phyloP scores from a whole-genome alignment of 1,140 invertebrate species.

The Choristoneura fumiferana region DNA sequence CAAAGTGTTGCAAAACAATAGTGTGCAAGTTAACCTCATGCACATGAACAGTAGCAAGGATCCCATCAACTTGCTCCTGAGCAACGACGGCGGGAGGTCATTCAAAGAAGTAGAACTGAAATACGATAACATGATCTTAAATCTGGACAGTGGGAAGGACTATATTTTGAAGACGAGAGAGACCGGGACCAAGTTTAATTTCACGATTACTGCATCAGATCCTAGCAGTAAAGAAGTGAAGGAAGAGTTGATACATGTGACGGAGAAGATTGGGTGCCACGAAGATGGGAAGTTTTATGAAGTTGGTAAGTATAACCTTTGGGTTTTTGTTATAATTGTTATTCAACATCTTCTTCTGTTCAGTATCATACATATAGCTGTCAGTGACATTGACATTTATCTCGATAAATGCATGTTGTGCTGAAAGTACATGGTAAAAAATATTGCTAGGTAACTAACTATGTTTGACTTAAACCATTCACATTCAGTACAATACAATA shows the following conservation, averaged over 20 bases:
- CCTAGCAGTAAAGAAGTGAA: constrained; percentile 45
- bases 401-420: too few species aligned
- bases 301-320: constrained; percentile 65
- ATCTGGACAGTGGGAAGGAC: constrained; percentile 66
- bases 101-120: constrained; percentile 64
- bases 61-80: constrained; percentile 66
- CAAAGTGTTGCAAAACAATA: constrained; percentile 69
- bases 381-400: too few species aligned
- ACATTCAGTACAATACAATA: too few species aligned
- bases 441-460: too few species aligned
- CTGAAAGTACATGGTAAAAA: too few species aligned
- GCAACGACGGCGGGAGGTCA: constrained; percentile 61
- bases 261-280: constrained; percentile 57
- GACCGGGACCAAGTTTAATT: constrained; percentile 71
- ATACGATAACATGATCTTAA: constrained; percentile 60
- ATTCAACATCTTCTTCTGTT: too few species aligned
- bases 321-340: too few species aligned
- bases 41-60: constrained; percentile 58
- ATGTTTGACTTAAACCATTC: too few species aligned
- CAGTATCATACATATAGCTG: too few species aligned
- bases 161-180: constrained; percentile 74
- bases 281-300: constrained; percentile 66
- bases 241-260: constrained; percentile 41
- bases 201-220: constrained; percentile 63
- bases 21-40: constrained; percentile 67